Evolutionary conservation across 2,888 invertebrate species (phyloP).

Genomic region (Malthinus flaveolus): DNA sequence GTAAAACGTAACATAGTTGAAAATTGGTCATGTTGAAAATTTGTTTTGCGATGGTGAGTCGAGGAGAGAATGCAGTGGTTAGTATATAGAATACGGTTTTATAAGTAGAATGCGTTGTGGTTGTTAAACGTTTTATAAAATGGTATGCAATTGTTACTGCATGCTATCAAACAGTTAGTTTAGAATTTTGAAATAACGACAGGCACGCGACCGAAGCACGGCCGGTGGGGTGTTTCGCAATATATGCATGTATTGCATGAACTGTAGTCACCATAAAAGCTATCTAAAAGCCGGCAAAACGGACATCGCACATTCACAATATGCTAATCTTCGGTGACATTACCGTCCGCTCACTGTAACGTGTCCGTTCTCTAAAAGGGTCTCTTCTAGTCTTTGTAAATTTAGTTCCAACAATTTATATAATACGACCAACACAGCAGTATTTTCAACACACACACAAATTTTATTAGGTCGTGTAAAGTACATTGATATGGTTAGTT

Average conservation of each 20-base stretch:
- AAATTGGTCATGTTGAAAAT: too few relatives aligned
- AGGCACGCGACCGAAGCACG: slow-evolving; percentile 23
- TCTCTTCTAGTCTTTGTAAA: slow-evolving; percentile 21
- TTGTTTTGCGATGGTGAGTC: too few relatives aligned
- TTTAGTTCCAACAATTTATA: slow-evolving; percentile 25
- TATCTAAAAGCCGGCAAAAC: slow-evolving; percentile 30
- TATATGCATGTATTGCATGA: slow-evolving; percentile 28
- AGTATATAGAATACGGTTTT: too few relatives aligned
- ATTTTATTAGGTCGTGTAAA: slow-evolving; percentile 22
- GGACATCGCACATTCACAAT: slow-evolving; percentile 30
- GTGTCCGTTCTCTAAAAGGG: slow-evolving; percentile 27
- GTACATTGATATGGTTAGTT: slow-evolving; percentile 15
- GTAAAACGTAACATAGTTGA: too few relatives aligned
- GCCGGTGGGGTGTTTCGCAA: slow-evolving; percentile 17
- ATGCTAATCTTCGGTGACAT: slow-evolving; percentile 31
- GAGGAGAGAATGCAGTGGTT: too few relatives aligned
- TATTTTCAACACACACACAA: slow-evolving; percentile 16
- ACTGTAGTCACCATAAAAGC: slow-evolving; percentile 30
- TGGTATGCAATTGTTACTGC: background rate
- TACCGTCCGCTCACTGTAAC: slow-evolving; percentile 30
- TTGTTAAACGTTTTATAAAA: too few relatives aligned
- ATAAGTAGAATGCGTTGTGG: too few relatives aligned
- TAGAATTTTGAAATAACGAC: slow-evolving; percentile 21
- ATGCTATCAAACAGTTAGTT: slow-evolving; percentile 6
- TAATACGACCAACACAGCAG: slow-evolving; percentile 25